Conservation (phyloP, 2,113 vertebrate species). For the Rhinoderma darwinii region DNA sequence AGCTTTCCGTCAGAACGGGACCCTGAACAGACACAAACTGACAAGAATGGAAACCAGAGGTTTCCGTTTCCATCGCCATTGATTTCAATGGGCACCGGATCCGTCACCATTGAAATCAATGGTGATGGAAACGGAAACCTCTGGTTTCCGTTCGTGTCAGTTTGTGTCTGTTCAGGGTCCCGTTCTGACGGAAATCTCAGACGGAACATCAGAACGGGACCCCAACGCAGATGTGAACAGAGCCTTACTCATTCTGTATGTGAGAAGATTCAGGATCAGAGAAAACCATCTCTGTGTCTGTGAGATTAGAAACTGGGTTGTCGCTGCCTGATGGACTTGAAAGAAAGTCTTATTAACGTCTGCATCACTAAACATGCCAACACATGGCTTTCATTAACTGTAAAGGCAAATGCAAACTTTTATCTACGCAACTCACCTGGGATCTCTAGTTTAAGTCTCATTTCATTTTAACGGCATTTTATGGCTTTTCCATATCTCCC, state of each 20-base stretch:
- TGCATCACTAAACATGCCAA: background rate
- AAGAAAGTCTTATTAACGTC: slow-evolving; percentile 17
- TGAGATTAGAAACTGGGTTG: background rate
- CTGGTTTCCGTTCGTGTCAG: too few relatives aligned
- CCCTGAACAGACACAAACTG: too few relatives aligned
- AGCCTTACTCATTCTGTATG: background rate
- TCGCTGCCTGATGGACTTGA: background rate
- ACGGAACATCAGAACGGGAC: too few relatives aligned
- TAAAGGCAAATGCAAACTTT: slow-evolving; percentile 1
- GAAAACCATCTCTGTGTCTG: background rate
- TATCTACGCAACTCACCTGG: background rate
- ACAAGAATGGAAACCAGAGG: too few relatives aligned
- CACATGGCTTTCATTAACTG: slow-evolving; percentile 15
- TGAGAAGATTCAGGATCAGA: background rate
- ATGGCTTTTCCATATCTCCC: background rate
- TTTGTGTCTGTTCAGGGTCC: too few relatives aligned
- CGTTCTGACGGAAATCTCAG: too few relatives aligned
- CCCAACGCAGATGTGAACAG: too few relatives aligned
- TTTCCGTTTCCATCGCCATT: too few relatives aligned
- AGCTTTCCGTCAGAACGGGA: too few relatives aligned
- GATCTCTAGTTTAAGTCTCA: background rate
- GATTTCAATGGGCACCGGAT: too few relatives aligned
- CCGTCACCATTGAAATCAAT: too few relatives aligned
- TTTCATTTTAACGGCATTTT: background rate
- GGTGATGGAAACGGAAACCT: too few relatives aligned